A percentile compares a stretch with the other conserved stretches of the same genome.
Evolutionary conservation across 1,140 invertebrate species (phyloP).

Genomic region (Hyphantria cunea): DNA sequence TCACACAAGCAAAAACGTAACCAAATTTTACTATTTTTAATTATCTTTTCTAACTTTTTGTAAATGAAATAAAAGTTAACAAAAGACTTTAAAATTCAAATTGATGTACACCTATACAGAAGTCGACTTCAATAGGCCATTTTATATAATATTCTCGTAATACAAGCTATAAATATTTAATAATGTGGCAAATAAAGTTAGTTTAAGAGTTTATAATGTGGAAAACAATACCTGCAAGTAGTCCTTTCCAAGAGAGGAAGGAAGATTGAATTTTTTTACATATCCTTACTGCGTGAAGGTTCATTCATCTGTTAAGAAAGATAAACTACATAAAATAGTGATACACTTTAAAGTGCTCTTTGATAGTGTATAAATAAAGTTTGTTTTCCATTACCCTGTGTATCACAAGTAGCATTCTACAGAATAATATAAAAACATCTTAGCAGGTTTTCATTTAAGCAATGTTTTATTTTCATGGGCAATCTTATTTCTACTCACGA

Average conservation of each 20-base stretch:
- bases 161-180: no score
- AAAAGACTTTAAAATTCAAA: no score
- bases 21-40: no score
- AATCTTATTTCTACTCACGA: slow-evolving; percentile 12
- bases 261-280: slow-evolving; percentile 42
- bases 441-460: no score
- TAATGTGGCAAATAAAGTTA: slow-evolving; percentile 12
- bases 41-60: no score
- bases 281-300: slow-evolving; percentile 44
- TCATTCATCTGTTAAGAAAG: slow-evolving; percentile 59
- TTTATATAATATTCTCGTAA: no score
- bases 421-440: background rate
- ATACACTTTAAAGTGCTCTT: background rate
- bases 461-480: slow-evolving; percentile 21
- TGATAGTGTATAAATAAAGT: slow-evolving; percentile 4
- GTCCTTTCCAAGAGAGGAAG: slow-evolving; percentile 32
- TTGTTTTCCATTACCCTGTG: background rate
- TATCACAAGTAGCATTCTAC: background rate
- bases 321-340: slow-evolving; percentile 36
- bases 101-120: no score
- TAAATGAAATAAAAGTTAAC: no score
- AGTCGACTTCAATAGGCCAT: no score
- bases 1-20: no score
- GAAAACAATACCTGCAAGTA: slow-evolving; percentile 33
- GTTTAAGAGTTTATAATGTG: slow-evolving; percentile 23